Conservation (phyloP, 2,113 vertebrate species). For the Rhodinocichla rosea region DNA sequence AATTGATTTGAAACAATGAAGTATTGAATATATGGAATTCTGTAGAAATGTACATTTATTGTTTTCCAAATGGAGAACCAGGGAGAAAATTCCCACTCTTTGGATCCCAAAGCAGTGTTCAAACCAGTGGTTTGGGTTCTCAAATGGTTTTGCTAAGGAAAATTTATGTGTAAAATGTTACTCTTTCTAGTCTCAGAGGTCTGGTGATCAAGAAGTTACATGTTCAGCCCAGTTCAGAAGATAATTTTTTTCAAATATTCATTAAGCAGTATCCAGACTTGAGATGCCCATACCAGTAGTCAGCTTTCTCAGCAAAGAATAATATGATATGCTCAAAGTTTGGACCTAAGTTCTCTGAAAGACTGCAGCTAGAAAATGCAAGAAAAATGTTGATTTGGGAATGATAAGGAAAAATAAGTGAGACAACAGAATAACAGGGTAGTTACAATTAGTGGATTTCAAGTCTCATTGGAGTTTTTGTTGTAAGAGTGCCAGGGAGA, state of each 20-base stretch:
- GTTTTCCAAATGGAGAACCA: neutral
- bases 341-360: neutral
- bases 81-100: neutral
- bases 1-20: neutral
- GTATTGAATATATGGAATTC: neutral
- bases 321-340: neutral
- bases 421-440: neutral
- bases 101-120: accelerated
- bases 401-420: neutral
- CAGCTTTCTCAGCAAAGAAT: neutral
- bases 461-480: neutral
- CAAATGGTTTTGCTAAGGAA: neutral
- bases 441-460: neutral
- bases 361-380: neutral
- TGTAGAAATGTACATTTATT: neutral
- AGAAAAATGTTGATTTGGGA: neutral
- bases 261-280: neutral
- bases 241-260: neutral
- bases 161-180: neutral
- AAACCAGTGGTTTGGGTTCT: neutral
- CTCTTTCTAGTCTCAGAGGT: neutral
- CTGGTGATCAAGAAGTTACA: neutral
- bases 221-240: neutral
- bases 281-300: neutral
- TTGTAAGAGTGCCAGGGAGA: neutral